Evolutionary conservation across 2,113 vertebrate genomes (phyloP), one percentile per base, ranked within the genome.

Genomic region (Copsychus sechellarum): DNA sequence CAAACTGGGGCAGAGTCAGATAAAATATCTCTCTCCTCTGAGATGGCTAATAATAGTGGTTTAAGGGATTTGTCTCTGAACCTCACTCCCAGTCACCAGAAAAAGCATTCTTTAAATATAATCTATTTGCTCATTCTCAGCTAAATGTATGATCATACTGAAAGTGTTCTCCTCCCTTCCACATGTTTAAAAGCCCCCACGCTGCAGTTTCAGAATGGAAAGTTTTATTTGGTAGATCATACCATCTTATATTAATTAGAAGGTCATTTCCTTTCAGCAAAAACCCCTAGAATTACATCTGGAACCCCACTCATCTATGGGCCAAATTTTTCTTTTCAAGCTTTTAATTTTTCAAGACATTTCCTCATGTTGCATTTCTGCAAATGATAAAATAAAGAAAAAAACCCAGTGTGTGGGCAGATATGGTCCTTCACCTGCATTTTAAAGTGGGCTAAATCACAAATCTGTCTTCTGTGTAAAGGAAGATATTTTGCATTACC

Each of bases 1-100:
- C 86, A 96, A 96, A 96, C 76, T 94, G 65, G 95, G 92, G 22
- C 96, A 97, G 70, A 94, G 72, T 81, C 76, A 94, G 61, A 93
- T 60, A 92, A 96, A 94, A 69, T 78, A 22, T 70, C 73, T 90
- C 38, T 74, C 54, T 92, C 96, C 93, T 91, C 73, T 81, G 95
- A 96, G 94, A 95, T 50, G 13, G 61, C 90, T 96, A 95, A 95
- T 92, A 94, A 96, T 96, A 96, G 90, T 54, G 14, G 19, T 93
- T 94, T 74, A 74, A 84, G 45, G 38, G 82, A 94, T 93, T 88
- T 86, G 53, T 64, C 96, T 95, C 94, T 81, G 25, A 90, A 51
- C 19, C 16, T 51, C 40, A 7, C 20, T 81, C 11, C 7, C 42
- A 61, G 69, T 14, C 45, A 88, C 38, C 38, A 85, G 88, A 93